Conservation (phyloP, 2,113 vertebrate genomes). For the Strix uralensis region DNA sequence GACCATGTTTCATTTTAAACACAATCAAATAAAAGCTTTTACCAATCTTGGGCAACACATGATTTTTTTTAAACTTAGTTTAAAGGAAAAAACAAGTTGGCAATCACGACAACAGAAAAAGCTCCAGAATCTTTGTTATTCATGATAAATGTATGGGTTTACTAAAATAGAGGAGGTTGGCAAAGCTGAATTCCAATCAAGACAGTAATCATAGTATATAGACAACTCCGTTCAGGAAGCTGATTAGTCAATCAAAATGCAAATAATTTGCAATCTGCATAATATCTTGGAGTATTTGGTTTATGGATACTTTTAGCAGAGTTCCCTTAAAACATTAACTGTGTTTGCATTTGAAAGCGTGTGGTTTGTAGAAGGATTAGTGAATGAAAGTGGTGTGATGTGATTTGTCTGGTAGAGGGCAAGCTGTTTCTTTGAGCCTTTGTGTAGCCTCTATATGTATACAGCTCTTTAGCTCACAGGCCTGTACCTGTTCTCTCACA, state of each 20-base stretch:
- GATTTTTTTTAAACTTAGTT: neutral
- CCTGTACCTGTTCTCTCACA: neutral
- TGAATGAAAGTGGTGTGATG: neutral
- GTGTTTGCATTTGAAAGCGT: neutral
- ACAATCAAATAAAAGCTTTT: neutral
- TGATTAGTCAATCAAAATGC: slow-evolving; percentile 36
- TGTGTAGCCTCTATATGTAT: neutral
- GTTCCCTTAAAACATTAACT: neutral
- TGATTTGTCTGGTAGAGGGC: neutral
- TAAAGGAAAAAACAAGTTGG: neutral
- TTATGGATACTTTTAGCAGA: neutral
- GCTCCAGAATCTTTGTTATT: neutral
- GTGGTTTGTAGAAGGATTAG: neutral
- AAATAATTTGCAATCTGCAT: neutral
- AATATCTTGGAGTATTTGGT: neutral
- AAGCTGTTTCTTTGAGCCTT: neutral
- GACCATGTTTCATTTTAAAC: neutral
- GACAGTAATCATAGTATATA: neutral
- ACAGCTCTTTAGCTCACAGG: neutral
- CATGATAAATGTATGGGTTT: neutral
- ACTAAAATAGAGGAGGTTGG: neutral
- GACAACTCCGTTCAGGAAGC: neutral
- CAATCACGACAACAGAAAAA: neutral
- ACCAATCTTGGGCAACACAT: neutral
- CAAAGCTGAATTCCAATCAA: slow-evolving; percentile 1